Conservation (phyloP, 2,797 vertebrate species). For the Sebastes ruberrimus region DNA sequence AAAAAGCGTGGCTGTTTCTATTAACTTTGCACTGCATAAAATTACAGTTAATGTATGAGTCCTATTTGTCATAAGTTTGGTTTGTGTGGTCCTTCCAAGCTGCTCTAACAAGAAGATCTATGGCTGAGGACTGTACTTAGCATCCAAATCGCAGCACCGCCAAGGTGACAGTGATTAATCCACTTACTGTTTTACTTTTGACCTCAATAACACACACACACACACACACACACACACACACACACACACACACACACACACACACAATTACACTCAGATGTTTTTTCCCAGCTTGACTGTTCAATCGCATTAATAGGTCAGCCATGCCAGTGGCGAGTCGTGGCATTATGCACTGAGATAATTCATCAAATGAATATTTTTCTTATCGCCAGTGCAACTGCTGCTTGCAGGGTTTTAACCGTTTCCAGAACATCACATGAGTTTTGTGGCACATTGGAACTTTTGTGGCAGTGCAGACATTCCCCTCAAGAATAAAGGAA, state of each 20-base stretch:
- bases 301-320: conserved; percentile 25
- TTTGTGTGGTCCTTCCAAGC: conserved; percentile 39
- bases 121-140: conserved; percentile 17
- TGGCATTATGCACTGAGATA: conserved; percentile 4
- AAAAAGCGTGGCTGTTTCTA: conserved; percentile 34
- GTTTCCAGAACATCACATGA: conserved; percentile 15
- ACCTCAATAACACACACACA: conserved; percentile 25
- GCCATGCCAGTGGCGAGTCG: background rate
- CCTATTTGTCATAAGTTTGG: conserved; percentile 53
- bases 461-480: background rate
- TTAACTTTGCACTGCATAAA: conserved; percentile 50
- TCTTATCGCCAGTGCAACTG: background rate
- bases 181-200: conserved; percentile 37
- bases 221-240: conserved; percentile 5
- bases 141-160: conserved; percentile 11
- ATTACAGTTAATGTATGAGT: conserved; percentile 52
- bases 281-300: background rate
- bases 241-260: background rate
- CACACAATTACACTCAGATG: background rate
- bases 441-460: background rate
- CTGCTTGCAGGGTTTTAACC: background rate
- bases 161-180: conserved; percentile 56
- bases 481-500: background rate
- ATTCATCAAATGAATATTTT: conserved; percentile 42
- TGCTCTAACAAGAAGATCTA: conserved; percentile 41